Base-by-base conservation (phyloP, 2,888 invertebrate species). In the Blastobasis adustella region DNA sequence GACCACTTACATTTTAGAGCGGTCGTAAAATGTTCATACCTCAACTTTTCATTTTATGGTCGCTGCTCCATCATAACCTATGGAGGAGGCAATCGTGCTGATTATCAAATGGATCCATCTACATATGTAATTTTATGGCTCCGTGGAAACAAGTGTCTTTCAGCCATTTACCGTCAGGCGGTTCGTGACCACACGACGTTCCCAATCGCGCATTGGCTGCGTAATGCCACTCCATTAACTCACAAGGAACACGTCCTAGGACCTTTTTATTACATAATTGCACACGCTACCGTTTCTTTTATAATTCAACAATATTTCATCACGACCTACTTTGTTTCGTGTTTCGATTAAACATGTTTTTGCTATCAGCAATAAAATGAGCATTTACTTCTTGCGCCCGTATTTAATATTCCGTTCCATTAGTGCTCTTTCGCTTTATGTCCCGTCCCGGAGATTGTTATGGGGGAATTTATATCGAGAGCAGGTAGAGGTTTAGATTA, bases 401-500 rank as follows among this genome's bases (percentile, higher is more conserved):
- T 76, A 73, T 69, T 67, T 62, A 65, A 63, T 63, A 66, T 66
- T 59, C 60, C 52, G 63, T 63, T 72, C 72, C 74, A 78, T 78
- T 76, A 67, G 66, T 60, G 58, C 55, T 59, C 55, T 60, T 49
- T 49, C 61, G 65, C 65, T 70, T 73, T 69, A 71, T 67, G 66
- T 64, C 59, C 50, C 62, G 63, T 63, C 62, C 60, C 62, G 55
- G 65, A 63, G 61, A 60, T 59, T 58, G 58, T 63, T 66, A 61
- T 67, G 63, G 63, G 62, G 58, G 63, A 75, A 69, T 75, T 76
- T 77, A 75, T 73, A 76, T 73, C 71, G 65, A 73, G 68, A 70
- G 73, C 80, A 82, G 82, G 79, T 84, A 83, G 71, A 75, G 72
- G 68, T 79, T 77, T 73, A 77, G 79, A 83, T 83, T 78, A 80